These are phyloP conservation scores for Eunapius fragilis DNA, from an alignment of 37 sponge, comb jelly and placozoan genomes.

Conservation along the genomic window DNA sequence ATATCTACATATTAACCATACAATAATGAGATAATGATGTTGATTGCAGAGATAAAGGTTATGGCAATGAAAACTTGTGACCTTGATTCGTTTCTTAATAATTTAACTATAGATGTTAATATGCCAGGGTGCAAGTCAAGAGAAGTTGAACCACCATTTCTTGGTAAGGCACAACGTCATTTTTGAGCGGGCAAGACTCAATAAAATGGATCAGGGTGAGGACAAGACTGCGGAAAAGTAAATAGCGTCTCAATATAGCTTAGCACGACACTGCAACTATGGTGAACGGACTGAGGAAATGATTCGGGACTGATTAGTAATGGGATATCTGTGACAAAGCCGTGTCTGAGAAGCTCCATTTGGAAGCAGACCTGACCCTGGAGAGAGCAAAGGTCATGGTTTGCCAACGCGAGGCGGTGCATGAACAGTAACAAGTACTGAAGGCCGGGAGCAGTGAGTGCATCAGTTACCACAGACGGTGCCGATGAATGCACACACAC, in stretches of 20 bases:
- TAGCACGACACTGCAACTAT: slow-evolving; percentile 8
- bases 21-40: too few species aligned
- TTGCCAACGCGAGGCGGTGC: slow-evolving; percentile 13
- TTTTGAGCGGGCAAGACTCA: too few species aligned
- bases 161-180: slow-evolving; percentile 1
- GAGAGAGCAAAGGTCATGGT: slow-evolving; percentile 7
- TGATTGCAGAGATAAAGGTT: too few species aligned
- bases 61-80: too few species aligned
- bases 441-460: too few species aligned
- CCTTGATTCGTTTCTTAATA: too few species aligned
- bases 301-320: slow-evolving; percentile 26
- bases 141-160: slow-evolving; percentile 8
- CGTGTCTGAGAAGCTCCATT: slow-evolving; percentile 11
- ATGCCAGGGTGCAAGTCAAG: too few species aligned
- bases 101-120: too few species aligned
- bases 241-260: slow-evolving; percentile 16
- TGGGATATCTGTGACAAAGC: slow-evolving; percentile 2
- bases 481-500: too few species aligned
- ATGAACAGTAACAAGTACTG: slow-evolving; percentile 13
- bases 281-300: slow-evolving; percentile 15
- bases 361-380: slow-evolving; percentile 16
- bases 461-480: too few species aligned
- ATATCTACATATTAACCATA: too few species aligned
- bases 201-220: not conserved
- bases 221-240: slow-evolving; percentile 1